Conservation (phyloP, 2,113 vertebrate genomes). For the Pseudopipra pipra region DNA sequence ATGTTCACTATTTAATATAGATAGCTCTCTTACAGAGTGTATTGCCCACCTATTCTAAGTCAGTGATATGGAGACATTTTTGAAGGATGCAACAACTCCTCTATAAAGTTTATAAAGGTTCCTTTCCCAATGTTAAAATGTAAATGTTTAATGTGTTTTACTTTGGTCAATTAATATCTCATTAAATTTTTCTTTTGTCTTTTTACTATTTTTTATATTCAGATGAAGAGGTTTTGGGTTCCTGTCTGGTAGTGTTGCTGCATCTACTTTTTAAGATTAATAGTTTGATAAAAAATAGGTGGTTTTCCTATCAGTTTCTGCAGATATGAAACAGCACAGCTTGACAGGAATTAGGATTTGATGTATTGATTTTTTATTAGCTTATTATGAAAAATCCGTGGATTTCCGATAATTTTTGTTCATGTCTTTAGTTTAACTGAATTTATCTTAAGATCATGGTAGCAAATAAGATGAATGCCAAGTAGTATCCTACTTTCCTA, state of each 20-base stretch:
- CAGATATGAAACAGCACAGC: background rate
- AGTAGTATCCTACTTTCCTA: background rate
- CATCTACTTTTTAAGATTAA: background rate
- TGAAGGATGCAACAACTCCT: background rate
- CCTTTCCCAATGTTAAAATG: no score
- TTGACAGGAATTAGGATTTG: background rate
- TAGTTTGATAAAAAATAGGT: background rate
- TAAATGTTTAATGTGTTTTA: background rate
- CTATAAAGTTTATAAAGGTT: no score
- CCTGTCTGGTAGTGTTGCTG: background rate
- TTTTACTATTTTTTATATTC: background rate
- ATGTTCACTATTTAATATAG: background rate
- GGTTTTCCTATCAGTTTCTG: background rate
- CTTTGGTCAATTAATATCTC: background rate
- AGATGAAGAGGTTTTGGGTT: background rate
- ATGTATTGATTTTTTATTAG: background rate
- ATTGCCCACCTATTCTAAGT: background rate
- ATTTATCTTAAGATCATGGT: background rate
- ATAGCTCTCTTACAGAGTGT: background rate
- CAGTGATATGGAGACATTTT: background rate
- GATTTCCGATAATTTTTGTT: background rate
- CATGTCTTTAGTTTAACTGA: background rate
- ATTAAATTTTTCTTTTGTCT: background rate
- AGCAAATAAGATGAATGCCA: background rate
- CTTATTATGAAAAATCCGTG: background rate